Evolutionary conservation across 2,888 invertebrate genomes (phyloP).

Genomic region (Nudaria mundana): DNA sequence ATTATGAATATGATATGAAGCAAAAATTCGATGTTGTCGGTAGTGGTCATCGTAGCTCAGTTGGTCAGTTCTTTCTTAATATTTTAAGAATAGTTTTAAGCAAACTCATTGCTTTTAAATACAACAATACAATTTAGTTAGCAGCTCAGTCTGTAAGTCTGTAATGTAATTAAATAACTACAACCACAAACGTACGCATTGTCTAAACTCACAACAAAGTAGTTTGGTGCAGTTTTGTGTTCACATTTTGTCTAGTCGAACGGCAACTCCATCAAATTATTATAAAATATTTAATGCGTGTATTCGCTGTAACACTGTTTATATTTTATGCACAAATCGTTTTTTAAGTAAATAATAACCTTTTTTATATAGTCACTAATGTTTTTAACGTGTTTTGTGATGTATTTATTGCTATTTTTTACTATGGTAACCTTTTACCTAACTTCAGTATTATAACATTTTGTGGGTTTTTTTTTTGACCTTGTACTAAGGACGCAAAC

Average conservation of each 20-base stretch:
- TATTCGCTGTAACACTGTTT: conserved; percentile 19
- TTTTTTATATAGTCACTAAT: conserved; percentile 31
- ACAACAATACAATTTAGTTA: too few relatives aligned
- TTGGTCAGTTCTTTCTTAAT: too few relatives aligned
- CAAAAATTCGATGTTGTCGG: too few relatives aligned
- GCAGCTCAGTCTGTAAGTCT: too few relatives aligned
- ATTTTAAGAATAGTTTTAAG: too few relatives aligned
- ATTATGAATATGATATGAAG: too few relatives aligned
- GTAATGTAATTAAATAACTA: too few relatives aligned
- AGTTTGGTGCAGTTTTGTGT: conserved; percentile 27
- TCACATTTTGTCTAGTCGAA: conserved; percentile 45
- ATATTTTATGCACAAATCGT: conserved; percentile 35
- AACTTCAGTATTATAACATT: conserved; percentile 30
- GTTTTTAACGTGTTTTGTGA: conserved; percentile 28
- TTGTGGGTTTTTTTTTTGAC: conserved; percentile 17
- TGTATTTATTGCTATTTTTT: conserved; percentile 28
- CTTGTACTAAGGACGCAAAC: conserved; percentile 14
- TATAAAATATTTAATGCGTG: conserved; percentile 28
- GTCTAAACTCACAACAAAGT: conserved; percentile 1
- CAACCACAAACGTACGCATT: too few relatives aligned
- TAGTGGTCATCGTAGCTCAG: too few relatives aligned
- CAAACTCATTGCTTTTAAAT: too few relatives aligned
- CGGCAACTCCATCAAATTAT: conserved; percentile 49
- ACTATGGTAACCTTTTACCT: conserved; percentile 18
- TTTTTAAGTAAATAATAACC: conserved; percentile 10